Conservation (phyloP, 30 jellyfish, hydroid and myxozoan species). For the Sanderia malayensis region DNA sequence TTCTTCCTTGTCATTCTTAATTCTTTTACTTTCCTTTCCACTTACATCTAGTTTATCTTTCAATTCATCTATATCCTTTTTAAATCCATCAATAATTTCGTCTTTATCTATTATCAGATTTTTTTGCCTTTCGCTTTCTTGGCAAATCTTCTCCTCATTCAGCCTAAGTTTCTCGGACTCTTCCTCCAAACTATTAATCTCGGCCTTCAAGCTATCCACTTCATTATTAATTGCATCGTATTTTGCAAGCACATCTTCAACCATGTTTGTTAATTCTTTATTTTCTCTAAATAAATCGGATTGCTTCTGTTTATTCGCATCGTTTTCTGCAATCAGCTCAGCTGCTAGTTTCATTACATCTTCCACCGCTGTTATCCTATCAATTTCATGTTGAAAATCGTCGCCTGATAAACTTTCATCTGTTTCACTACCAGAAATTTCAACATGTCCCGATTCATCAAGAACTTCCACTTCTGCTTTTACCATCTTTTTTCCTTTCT, state of each 20-base stretch:
- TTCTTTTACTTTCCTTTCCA: neutral
- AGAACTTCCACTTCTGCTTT: conserved; percentile 29
- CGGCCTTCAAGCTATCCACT: conserved; percentile 10
- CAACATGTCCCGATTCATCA: conserved; percentile 18
- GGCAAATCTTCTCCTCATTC: neutral
- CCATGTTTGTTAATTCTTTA: conserved; percentile 26
- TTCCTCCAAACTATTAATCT: neutral
- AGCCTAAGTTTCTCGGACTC: neutral
- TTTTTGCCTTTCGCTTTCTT: neutral
- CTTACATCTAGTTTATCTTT: neutral
- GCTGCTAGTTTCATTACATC: conserved; percentile 59
- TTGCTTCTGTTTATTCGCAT: conserved; percentile 10
- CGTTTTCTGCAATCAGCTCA: conserved; percentile 45
- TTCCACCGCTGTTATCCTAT: conserved; percentile 41
- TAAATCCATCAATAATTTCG: neutral
- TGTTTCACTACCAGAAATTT: neutral
- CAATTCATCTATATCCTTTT: neutral
- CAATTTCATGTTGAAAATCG: conserved; percentile 49
- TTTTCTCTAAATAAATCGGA: conserved; percentile 22
- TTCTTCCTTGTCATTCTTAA: no score
- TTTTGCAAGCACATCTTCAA: conserved; percentile 38
- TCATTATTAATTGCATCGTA: conserved; percentile 19
- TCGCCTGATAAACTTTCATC: conserved; percentile 1
- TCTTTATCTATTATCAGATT: neutral
- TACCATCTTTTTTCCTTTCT: conserved; percentile 29